A percentile compares a stretch with the other conserved stretches of the same genome.
Evolutionary conservation across 2,113 vertebrate genomes (phyloP).

Genomic region (Calidris pygmaea): DNA sequence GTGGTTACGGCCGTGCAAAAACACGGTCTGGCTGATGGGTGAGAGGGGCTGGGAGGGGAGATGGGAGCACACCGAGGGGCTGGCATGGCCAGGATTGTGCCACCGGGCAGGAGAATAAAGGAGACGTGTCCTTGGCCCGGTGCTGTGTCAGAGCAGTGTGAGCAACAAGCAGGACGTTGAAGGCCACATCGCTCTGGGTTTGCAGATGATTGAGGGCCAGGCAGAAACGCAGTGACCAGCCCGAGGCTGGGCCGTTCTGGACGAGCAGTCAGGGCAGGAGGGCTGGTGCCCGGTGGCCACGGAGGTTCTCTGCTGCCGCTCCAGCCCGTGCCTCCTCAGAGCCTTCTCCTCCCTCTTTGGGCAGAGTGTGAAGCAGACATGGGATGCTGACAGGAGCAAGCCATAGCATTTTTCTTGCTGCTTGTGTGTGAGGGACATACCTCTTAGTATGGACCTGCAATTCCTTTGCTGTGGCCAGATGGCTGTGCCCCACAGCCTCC

Average conservation of each 20-base stretch:
- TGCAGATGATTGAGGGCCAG: background rate
- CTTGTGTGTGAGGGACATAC: accelerated
- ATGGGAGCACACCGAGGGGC: accelerated
- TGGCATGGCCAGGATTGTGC: background rate
- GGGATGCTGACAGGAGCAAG: background rate
- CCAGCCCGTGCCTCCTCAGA: background rate
- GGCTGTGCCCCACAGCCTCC: background rate
- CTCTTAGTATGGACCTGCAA: background rate
- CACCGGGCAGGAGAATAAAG: background rate
- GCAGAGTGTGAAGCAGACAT: accelerated
- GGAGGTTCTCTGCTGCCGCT: background rate
- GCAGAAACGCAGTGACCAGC: background rate
- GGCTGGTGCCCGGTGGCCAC: background rate
- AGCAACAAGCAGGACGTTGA: background rate
- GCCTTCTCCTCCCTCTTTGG: background rate
- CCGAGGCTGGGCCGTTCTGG: background rate
- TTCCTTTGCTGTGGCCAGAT: background rate
- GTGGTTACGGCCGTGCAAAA: background rate
- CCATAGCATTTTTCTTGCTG: accelerated
- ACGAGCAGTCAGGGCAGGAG: background rate
- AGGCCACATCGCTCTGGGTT: background rate
- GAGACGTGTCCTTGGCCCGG: background rate
- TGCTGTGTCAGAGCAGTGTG: background rate
- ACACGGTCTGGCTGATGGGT: accelerated
- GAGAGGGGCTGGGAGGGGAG: background rate